These are phyloP conservation scores for Dendrocincla fuliginosa DNA, from an alignment of 2,797 vertebrate species.

Conservation along the genomic window DNA sequence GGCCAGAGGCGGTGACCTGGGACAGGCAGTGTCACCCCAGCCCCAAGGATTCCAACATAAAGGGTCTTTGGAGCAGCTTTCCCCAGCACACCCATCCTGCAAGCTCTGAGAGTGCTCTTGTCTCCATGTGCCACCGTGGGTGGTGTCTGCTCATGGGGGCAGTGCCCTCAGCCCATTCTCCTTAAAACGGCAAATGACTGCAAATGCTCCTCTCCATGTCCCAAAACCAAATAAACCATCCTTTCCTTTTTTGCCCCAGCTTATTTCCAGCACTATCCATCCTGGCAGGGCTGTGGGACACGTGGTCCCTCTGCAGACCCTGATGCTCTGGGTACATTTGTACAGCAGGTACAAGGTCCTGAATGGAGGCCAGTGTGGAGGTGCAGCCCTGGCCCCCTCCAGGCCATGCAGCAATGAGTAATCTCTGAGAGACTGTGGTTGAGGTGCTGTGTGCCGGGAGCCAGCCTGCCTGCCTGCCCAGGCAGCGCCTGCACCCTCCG, in stretches of 20 bases:
- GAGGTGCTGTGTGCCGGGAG: background rate
- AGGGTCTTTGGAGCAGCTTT: background rate
- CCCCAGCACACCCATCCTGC: background rate
- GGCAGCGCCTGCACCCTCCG: background rate
- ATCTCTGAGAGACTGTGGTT: fast-evolving
- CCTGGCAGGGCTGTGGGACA: fast-evolving
- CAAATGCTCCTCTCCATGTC: background rate
- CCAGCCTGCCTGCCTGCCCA: background rate
- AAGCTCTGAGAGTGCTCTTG: background rate
- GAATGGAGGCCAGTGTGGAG: background rate
- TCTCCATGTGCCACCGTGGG: fast-evolving
- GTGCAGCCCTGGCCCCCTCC: fast-evolving
- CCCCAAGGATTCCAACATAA: background rate
- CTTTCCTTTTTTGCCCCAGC: background rate
- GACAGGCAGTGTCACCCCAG: background rate
- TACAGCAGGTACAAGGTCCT: background rate
- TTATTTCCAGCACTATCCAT: background rate
- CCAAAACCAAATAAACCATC: background rate
- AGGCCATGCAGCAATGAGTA: background rate
- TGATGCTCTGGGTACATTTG: background rate
- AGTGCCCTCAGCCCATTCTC: background rate
- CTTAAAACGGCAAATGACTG: background rate
- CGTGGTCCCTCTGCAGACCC: fast-evolving
- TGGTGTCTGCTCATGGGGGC: fast-evolving
- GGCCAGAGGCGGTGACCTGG: background rate